phyloP scores from a whole-genome alignment of 1,140 invertebrate genomes.

The Wasmannia auropunctata region DNA sequence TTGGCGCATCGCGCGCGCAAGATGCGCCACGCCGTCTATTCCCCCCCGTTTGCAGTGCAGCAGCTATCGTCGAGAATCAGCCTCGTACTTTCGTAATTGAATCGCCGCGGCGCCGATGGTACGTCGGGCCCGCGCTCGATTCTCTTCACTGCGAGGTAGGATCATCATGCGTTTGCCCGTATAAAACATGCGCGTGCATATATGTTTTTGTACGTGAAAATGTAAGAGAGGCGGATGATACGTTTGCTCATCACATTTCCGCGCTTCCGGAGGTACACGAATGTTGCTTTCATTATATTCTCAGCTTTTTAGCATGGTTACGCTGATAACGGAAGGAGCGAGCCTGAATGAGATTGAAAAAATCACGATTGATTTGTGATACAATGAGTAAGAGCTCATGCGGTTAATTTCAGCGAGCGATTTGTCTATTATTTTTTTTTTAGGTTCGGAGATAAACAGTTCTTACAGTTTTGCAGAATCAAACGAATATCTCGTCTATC shows the following conservation, averaged over 20 bases:
- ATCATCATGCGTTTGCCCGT: not conserved
- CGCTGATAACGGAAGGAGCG: not conserved
- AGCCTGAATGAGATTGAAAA: not conserved
- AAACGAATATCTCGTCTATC: not conserved
- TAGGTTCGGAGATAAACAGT: not conserved
- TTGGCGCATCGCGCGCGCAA: constrained; percentile 51
- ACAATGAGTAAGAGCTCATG: not conserved
- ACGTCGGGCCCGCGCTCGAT: constrained; percentile 23
- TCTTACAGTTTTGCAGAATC: not conserved
- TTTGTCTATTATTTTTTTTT: not conserved
- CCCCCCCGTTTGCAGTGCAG: not conserved
- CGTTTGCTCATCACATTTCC: not conserved
- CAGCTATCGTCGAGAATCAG: constrained; percentile 47
- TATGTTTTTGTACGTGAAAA: not conserved
- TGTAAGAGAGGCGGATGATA: not conserved
- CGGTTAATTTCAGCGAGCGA: not conserved
- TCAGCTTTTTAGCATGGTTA: not conserved
- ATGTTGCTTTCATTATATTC: not conserved
- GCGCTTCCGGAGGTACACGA: not conserved
- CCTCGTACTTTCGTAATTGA: constrained; percentile 65
- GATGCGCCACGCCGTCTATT: not conserved
- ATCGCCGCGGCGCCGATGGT: constrained; percentile 44
- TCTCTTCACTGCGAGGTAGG: not conserved
- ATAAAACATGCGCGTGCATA: too few species aligned
- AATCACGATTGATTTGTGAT: not conserved